Conservation (phyloP, 2,888 invertebrate species). For the Drosophila neonasuta region DNA sequence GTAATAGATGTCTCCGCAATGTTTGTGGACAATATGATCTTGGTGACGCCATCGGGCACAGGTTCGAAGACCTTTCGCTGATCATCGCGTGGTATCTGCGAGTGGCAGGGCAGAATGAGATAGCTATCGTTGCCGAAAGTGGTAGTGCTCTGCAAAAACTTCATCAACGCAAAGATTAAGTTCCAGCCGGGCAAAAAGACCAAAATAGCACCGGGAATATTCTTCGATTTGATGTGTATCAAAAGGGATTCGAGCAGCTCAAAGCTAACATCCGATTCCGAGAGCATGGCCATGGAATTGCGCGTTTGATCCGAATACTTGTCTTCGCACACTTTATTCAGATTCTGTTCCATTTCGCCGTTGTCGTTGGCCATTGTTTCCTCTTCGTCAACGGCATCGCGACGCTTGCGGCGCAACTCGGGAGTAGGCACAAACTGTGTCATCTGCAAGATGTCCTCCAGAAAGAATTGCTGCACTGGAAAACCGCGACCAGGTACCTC, state of each 20-base stretch:
- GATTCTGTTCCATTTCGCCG: constrained; percentile 88
- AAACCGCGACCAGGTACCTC: constrained; percentile 92
- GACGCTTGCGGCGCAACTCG: constrained; percentile 87
- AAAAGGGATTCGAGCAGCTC: constrained; percentile 94
- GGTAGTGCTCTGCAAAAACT: constrained; percentile 89
- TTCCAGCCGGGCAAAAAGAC: constrained; percentile 99
- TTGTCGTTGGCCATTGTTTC: constrained; percentile 84
- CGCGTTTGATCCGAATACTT: constrained; percentile 86
- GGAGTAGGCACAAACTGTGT: constrained; percentile 91
- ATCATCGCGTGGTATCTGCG: constrained; percentile 97
- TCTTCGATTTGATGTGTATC: constrained; percentile 84
- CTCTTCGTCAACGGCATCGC: constrained; percentile 87
- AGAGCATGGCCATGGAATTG: constrained; percentile 88
- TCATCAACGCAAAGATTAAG: constrained; percentile 95
- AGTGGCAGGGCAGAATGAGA: constrained; percentile 95
- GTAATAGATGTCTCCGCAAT: constrained; percentile 99
- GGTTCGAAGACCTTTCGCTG: constrained; percentile 96
- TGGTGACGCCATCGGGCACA: constrained; percentile 91
- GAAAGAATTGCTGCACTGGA: constrained; percentile 94
- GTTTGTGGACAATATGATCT: constrained; percentile 98
- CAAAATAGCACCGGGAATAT: constrained; percentile 92
- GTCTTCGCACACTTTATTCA: constrained; percentile 85
- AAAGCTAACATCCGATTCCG: constrained; percentile 95
- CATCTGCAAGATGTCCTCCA: constrained; percentile 96
- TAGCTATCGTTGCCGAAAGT: constrained; percentile 88